These are phyloP conservation scores for Oreochromis tanganicae DNA, from an alignment of 2,113 vertebrate genomes.

Conservation along the genomic window DNA sequence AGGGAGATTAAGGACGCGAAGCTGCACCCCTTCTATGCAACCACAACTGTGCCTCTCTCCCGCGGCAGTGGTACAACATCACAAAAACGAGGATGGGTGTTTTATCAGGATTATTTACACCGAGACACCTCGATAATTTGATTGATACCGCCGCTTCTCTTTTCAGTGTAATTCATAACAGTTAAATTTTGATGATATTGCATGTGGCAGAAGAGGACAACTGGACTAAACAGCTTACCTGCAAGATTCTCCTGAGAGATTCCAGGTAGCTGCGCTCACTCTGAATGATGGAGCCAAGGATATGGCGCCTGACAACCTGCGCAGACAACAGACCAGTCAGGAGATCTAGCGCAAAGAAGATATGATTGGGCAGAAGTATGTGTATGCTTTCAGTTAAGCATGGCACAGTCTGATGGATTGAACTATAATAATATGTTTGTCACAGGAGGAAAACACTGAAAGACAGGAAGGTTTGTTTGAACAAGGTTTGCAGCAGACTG, in stretches of 20 bases:
- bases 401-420: slow-evolving; percentile 32
- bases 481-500: neutral
- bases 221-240: slow-evolving; percentile 72
- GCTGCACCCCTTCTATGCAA: neutral
- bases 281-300: slow-evolving; percentile 91
- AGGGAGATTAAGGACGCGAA: slow-evolving; percentile 36
- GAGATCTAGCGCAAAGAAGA: slow-evolving; percentile 29
- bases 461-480: slow-evolving; percentile 1
- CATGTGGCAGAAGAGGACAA: slow-evolving; percentile 51
- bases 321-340: slow-evolving; percentile 38
- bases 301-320: slow-evolving; percentile 89
- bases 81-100: neutral
- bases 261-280: slow-evolving; percentile 89
- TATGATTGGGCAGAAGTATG: slow-evolving; percentile 16
- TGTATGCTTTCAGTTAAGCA: slow-evolving; percentile 21
- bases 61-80: neutral
- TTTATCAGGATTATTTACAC: slow-evolving; percentile 44
- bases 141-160: slow-evolving; percentile 43
- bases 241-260: slow-evolving; percentile 84
- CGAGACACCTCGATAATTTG: slow-evolving; percentile 49
- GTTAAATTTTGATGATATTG: slow-evolving; percentile 40
- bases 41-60: neutral
- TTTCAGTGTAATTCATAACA: slow-evolving; percentile 1
- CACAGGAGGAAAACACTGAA: neutral
- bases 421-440: slow-evolving; percentile 37